Base-by-base conservation (phyloP, 37 sponge, comb jelly and placozoan species). In the Theonella swinhoei region DNA sequence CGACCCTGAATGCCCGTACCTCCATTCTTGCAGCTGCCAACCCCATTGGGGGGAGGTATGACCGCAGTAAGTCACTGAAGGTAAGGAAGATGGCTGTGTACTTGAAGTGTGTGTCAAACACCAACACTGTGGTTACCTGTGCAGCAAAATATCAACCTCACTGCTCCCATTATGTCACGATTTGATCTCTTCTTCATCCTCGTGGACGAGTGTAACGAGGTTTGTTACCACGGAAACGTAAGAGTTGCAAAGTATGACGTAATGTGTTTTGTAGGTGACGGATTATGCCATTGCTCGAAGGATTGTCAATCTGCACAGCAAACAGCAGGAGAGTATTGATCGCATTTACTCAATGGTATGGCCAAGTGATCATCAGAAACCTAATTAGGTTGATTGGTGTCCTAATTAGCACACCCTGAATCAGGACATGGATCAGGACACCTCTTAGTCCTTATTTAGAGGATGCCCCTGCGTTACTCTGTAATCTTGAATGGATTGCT, bases 171-270 rank as follows among this genome's bases (percentile, higher is more conserved):
- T 76, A 95, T 98, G 99, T 94, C 95, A 17, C 70, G 98, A 39
- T 99, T 99, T 89, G 99, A 99, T 42, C 90, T 99, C 23, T 99
- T 99, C 92, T 99, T 99, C 67, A 85, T 99, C 28, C 88, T 99
- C 64, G 88, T 99, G 17, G 99, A 99, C 74, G 99, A 99, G 61
- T 96, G 97, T 70, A 99, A 99, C 66, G 99, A 99, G 88, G 98
- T 91, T 19, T 26, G 66, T 65, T 4, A 7, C 5, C 25, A 7
- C 66, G 19, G 38, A 70, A 4, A 29, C 36, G 39, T 70, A 38
- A 29, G 7, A 17, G 54, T 47, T 14, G 14, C n/a, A 29, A 17
- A 5, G 3, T 78, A 22, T 33, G 39, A 39, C 39, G 14, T 8
- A 22, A 5, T 63, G 31, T 70, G 29, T 25, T 43, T 7, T 29